These are phyloP conservation scores for Lathronympha strigana DNA, from an alignment of 2,888 invertebrate genomes.

Conservation along the genomic window DNA sequence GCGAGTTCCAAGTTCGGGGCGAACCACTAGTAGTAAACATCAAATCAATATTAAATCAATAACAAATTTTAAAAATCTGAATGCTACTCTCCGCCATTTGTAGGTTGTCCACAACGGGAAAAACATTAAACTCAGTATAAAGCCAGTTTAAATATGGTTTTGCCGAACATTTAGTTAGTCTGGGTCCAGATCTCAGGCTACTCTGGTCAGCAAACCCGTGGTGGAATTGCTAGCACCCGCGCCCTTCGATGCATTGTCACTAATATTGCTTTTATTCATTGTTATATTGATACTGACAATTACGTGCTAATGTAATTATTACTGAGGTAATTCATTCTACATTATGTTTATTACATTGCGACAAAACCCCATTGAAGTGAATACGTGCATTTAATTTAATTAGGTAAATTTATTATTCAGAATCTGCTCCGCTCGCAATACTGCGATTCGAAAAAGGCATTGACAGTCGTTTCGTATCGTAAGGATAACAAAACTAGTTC, in stretches of 20 bases:
- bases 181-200: background rate
- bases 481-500: too few species aligned
- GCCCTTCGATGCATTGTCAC: slow-evolving; percentile 9
- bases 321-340: background rate
- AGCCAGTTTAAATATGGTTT: background rate
- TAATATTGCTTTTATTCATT: slow-evolving; percentile 17
- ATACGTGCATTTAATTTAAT: background rate
- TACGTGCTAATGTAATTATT: slow-evolving; percentile 6
- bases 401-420: background rate
- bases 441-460: too few species aligned
- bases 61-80: too few species aligned
- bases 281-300: slow-evolving; percentile 12
- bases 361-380: background rate
- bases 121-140: background rate
- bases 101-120: background rate
- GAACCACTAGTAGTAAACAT: too few species aligned
- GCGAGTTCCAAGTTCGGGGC: too few species aligned
- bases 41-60: too few species aligned
- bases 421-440: too few species aligned
- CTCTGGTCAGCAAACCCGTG: background rate
- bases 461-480: too few species aligned
- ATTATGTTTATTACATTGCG: slow-evolving; percentile 1
- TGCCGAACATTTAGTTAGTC: background rate
- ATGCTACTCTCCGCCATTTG: background rate
- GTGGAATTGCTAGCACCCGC: background rate